A percentile compares a stretch with the other conserved stretches of the same genome.
These are phyloP conservation scores for Zaprionus nigranus DNA, from an alignment of 1,140 invertebrate species.

Conservation along the genomic window DNA sequence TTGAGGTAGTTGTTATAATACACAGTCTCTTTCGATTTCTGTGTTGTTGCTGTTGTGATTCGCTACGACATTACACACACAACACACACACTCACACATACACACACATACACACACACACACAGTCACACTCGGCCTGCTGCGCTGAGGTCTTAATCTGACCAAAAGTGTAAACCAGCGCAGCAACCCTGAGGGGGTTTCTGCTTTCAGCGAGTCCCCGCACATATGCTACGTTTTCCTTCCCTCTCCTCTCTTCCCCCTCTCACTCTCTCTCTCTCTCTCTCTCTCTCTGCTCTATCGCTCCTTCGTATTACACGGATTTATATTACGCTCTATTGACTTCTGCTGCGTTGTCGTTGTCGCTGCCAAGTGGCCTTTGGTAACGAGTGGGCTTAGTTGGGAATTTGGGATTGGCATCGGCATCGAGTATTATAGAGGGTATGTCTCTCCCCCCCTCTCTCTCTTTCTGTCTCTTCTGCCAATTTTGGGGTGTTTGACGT, in stretches of 20 bases:
- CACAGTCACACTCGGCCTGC: slow-evolving; percentile 19
- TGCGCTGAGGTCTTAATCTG: slow-evolving; percentile 81
- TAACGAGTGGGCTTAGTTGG: slow-evolving; percentile 59
- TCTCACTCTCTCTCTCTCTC: not conserved
- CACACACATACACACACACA: not conserved
- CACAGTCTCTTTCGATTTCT: slow-evolving; percentile 50
- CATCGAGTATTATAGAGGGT: slow-evolving; percentile 28
- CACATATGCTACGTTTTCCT: slow-evolving; percentile 57
- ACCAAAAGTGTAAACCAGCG: slow-evolving; percentile 68
- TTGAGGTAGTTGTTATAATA: slow-evolving; percentile 67
- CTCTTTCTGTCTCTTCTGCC: slow-evolving; percentile 4
- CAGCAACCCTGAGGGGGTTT: slow-evolving; percentile 74
- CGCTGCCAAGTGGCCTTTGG: slow-evolving; percentile 69
- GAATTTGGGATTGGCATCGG: slow-evolving; percentile 24
- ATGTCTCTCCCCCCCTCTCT: slow-evolving; percentile 23
- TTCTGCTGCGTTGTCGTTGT: slow-evolving; percentile 59
- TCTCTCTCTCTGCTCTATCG: not conserved
- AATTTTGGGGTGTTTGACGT: slow-evolving; percentile 75
- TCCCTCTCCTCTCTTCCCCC: slow-evolving; percentile 4
- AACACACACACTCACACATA: slow-evolving; percentile 2
- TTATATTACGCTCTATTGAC: slow-evolving; percentile 84
- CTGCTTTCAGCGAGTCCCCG: slow-evolving; percentile 48
- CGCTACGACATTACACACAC: slow-evolving; percentile 71
- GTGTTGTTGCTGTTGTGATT: slow-evolving; percentile 83
- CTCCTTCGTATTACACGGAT: slow-evolving; percentile 71